Evolutionary conservation across 2,797 vertebrate genomes (phyloP), one percentile per base, ranked within the genome.

Genomic region (Danio tinwini): DNA sequence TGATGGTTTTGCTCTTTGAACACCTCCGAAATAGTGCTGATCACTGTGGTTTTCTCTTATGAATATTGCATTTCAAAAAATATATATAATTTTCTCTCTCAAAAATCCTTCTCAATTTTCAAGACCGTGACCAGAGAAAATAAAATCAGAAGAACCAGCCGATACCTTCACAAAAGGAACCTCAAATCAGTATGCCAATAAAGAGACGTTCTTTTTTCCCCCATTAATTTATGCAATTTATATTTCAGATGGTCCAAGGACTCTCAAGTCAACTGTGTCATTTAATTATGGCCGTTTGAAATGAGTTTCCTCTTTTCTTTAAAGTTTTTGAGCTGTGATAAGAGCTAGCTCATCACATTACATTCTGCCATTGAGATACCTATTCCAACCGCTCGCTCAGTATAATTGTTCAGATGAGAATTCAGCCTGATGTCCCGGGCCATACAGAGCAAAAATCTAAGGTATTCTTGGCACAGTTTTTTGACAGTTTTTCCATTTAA

Each of bases 211-310:
- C 76, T 79, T 61, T 68, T 29, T 29, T 29, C 29, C 79, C 58
- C 68, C 79, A 77, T 76, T 77, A 42, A 85, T 85, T 82, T 76
- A 62, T 76, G 59, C 74, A 62, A 73, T 80, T 82, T 71, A 82
- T 77, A 77, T 76, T 64, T 80, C 49, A 71, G 80, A 79, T 82
- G 71, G 67, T 81, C 69, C 63, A 78, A 83, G 63, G 56, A 69
- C 74, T 78, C 74, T 81, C 76, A 82, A 79, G 76, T 76, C 80
- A 77, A 44, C 83, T 76, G 73, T 81, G 64, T 82, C 73, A 82
- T 85, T 85, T 85, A 82, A 85, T 85, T 82, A 82, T 71, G 64
- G 70, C 44, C 13, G 16, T 77, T 74, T 78, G 79, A 81, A 82
- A 85, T 81, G 70, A 84, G 74, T 85, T 85, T 82, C 68, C 55